phyloP scores from a whole-genome alignment of 2,888 invertebrate genomes.

The Thecocarcelia acutangulata region DNA sequence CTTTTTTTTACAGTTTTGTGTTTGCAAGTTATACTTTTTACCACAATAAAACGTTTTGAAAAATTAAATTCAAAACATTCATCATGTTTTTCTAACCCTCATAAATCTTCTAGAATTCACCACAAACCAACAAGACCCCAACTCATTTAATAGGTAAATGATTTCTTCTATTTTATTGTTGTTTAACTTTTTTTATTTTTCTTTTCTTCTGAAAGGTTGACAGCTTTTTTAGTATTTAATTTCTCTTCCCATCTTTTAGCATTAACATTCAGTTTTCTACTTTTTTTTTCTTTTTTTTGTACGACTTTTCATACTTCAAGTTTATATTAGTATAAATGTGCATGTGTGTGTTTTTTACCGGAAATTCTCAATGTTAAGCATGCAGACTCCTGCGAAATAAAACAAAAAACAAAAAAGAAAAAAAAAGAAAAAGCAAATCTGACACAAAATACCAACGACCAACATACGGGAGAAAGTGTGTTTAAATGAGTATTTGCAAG shows the following conservation, averaged over 20 bases:
- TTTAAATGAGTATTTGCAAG: slow-evolving; percentile 33
- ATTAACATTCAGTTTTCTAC: slow-evolving; percentile 7
- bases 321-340: slow-evolving; percentile 6
- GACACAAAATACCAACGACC: slow-evolving; percentile 19
- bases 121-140: not conserved
- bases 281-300: too few relatives aligned
- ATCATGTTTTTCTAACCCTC: not conserved
- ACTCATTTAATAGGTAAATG: slow-evolving; percentile 1
- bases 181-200: not conserved
- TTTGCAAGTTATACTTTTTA: too few relatives aligned
- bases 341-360: slow-evolving; percentile 32
- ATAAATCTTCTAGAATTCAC: not conserved
- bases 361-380: slow-evolving; percentile 63
- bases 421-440: slow-evolving; percentile 4
- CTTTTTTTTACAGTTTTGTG: too few relatives aligned
- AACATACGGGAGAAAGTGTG: not conserved
- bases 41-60: not conserved
- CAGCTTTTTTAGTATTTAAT: not conserved
- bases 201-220: slow-evolving; percentile 21
- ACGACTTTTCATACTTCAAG: not conserved
- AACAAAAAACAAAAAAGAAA: slow-evolving; percentile 14
- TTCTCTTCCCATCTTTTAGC: slow-evolving; percentile 8
- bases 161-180: not conserved
- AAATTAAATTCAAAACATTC: not conserved
- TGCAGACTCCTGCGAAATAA: slow-evolving; percentile 46